A percentile compares a stretch with the other conserved stretches of the same genome.
Conservation (phyloP, 2,888 invertebrate species). For the Oxyscelio sp. region DNA sequence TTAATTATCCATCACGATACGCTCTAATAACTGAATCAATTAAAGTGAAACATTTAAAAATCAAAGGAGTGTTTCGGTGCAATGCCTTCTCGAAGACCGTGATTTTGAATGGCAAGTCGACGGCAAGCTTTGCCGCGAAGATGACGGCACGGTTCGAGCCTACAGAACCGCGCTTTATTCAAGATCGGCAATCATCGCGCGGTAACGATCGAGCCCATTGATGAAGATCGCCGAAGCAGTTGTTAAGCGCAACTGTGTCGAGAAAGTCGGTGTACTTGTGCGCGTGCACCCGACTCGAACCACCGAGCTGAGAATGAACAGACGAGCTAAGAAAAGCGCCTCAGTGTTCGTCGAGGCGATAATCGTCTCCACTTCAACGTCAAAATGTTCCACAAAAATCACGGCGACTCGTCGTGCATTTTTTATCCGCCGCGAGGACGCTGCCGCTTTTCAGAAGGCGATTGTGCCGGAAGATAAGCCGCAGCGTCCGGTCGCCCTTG, state of each 20-base stretch:
- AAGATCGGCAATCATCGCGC: not conserved
- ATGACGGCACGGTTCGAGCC: no score
- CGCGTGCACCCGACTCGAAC: slow-evolving; percentile 77
- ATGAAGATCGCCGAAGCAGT: not conserved
- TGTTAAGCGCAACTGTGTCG: slow-evolving; percentile 18
- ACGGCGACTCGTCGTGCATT: not conserved
- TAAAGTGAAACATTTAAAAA: slow-evolving; percentile 9
- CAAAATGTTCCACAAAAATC: slow-evolving; percentile 20
- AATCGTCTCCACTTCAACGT: not conserved
- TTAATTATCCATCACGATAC: slow-evolving; percentile 25
- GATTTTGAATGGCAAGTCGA: no score
- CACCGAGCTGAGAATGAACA: slow-evolving; percentile 77
- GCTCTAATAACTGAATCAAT: slow-evolving; percentile 22
- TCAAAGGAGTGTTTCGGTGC: no score
- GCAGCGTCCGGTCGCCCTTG: no score
- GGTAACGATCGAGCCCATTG: not conserved
- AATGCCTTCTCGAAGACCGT: no score
- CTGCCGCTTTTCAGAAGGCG: no score
- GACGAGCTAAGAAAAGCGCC: slow-evolving; percentile 68
- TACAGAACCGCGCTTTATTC: no score
- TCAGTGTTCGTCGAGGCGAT: slow-evolving; percentile 52
- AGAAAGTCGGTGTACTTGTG: slow-evolving; percentile 44
- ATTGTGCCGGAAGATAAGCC: no score
- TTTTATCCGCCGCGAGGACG: not conserved
- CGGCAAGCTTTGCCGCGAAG: not conserved